These are phyloP conservation scores for Andricus quercusramuli DNA, from an alignment of 2,888 invertebrate genomes.

Conservation along the genomic window DNA sequence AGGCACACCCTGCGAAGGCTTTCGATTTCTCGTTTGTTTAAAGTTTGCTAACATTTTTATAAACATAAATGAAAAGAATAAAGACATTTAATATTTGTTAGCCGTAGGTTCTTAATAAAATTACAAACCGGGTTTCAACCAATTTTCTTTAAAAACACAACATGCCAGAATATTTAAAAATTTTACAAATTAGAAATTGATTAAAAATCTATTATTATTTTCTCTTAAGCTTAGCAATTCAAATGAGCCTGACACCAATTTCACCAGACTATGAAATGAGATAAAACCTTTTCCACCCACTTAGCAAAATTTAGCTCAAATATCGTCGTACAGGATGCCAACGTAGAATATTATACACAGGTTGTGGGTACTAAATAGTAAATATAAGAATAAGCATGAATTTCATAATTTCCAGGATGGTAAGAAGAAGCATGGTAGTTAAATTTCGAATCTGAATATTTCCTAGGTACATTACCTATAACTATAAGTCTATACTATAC, in stretches of 20 bases:
- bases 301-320: not conserved
- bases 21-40: too few relatives aligned
- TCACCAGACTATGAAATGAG: not conserved
- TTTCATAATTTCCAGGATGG: slow-evolving; percentile 12
- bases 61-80: too few relatives aligned
- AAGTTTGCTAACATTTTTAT: too few relatives aligned
- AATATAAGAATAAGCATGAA: slow-evolving; percentile 19
- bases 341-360: slow-evolving; percentile 19
- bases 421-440: not conserved
- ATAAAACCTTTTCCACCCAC: not conserved
- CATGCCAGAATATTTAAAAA: too few relatives aligned
- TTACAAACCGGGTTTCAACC: too few relatives aligned
- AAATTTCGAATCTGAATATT: slow-evolving; percentile 24
- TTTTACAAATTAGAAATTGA: too few relatives aligned
- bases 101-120: too few relatives aligned
- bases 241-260: not conserved
- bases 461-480: not conserved
- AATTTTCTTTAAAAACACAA: too few relatives aligned
- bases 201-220: not conserved
- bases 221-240: not conserved
- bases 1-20: too few relatives aligned
- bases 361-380: slow-evolving; percentile 10
- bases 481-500: slow-evolving; percentile 39
- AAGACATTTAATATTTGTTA: too few relatives aligned
- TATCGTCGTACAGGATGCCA: slow-evolving; percentile 19